Base-by-base conservation (phyloP, 2,113 vertebrate species). In the Puntigrus tetrazona region DNA sequence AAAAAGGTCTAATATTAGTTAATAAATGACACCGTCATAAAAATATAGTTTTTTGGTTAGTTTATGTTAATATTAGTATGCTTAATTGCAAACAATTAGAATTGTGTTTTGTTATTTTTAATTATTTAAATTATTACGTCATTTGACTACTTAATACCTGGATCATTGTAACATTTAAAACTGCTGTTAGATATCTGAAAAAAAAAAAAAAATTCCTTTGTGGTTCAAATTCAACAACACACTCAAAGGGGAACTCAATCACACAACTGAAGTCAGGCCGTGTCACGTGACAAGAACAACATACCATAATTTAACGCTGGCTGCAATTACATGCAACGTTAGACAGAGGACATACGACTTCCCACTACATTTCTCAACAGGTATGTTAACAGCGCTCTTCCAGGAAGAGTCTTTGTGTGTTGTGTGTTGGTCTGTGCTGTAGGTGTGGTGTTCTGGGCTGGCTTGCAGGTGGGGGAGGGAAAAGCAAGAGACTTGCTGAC, bases 301-400 rank as follows among this genome's bases (percentile, higher is more conserved):
- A 38, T n/a, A 72, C 69, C 69, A 43, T 25, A 72, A 43, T 7
- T n/a, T 72, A 25, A 41, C 69, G 6, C 69, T 43, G 69, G 36
- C 69, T 72, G 36, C 76, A 72, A 77, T 38, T 55, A 75, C 61
- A 82, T 7, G n/a, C 34, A 63, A 82, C 22, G 14, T 8, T 31
- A 47, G n/a, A 82, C 36, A 34, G 27, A 41, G 47, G 29, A 78
- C 36, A 65, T 45, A 80, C 29, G n/a, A 61, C 27, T 81, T 47
- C 27, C 25, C 78, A 14, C 16, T 67, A 50, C 78, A 65, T 67
- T 81, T 31, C 78, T 81, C 78, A 81, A 50, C 78, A 81, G 61
- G 61, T 81, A 67, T 81, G 61, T 67, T 47, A 82, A 78, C 55
- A 72, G 65, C 31, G 78, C 38, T 31, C 65, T 69, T 77, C 65